These are phyloP conservation scores for Petroica traversi DNA, from an alignment of 2,113 vertebrate species.

Conservation along the genomic window DNA sequence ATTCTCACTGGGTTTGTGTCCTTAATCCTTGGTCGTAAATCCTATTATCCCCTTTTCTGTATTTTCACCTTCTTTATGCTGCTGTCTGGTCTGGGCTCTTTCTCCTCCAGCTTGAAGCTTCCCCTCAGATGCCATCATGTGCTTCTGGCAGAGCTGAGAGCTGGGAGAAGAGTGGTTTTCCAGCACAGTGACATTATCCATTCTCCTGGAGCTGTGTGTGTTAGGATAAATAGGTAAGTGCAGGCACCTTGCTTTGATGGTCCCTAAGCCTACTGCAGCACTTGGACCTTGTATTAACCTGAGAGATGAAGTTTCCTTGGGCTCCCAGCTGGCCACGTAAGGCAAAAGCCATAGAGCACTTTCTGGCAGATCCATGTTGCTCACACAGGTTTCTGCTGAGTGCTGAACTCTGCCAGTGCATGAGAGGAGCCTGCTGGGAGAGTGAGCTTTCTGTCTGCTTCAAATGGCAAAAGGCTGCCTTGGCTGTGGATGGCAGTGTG, in stretches of 20 bases:
- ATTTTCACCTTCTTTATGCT: not conserved
- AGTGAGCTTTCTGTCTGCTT: not conserved
- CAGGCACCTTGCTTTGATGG: not conserved
- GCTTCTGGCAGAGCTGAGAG: not conserved
- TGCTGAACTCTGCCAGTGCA: not conserved
- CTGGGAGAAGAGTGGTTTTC: not conserved
- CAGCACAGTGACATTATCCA: not conserved
- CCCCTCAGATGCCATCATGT: rapidly evolving
- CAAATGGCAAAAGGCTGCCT: not conserved
- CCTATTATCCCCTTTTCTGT: not conserved
- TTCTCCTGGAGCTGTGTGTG: not conserved
- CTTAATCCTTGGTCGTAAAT: not conserved
- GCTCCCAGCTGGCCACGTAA: not conserved
- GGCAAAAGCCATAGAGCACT: not conserved
- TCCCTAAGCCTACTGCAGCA: not conserved
- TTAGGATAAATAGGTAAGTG: not conserved
- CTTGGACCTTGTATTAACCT: not conserved
- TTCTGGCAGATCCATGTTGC: not conserved
- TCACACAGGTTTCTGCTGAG: not conserved
- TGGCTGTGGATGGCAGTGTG: not conserved
- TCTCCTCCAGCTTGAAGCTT: not conserved
- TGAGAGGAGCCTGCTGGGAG: not conserved
- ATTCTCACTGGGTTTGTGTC: not conserved
- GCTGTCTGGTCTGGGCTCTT: not conserved
- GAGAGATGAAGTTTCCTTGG: not conserved